A percentile compares a stretch with the other conserved stretches of the same genome.
phyloP scores from a whole-genome alignment of 2,888 invertebrate species.

The Altica lythri region DNA sequence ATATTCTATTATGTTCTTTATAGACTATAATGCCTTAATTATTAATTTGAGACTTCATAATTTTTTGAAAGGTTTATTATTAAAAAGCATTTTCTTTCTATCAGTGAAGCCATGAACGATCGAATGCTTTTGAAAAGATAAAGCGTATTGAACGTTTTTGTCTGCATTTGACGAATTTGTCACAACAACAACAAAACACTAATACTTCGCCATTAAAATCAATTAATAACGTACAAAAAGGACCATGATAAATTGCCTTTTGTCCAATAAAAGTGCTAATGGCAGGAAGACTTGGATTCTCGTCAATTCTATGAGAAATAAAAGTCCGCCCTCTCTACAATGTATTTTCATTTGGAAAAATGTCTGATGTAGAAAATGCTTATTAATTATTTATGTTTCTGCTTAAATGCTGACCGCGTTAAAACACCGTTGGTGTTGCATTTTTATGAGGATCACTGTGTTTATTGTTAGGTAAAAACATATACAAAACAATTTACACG shows the following conservation, averaged over 20 bases:
- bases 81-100: too few species aligned
- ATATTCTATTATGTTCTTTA: too few species aligned
- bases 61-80: too few species aligned
- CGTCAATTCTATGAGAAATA: slow-evolving; percentile 10
- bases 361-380: slow-evolving; percentile 4
- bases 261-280: slow-evolving; percentile 47
- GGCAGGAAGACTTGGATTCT: slow-evolving; percentile 34
- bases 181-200: slow-evolving; percentile 27
- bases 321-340: slow-evolving; percentile 15
- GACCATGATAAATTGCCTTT: slow-evolving; percentile 40
- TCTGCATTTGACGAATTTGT: slow-evolving; percentile 28
- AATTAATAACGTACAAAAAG: slow-evolving; percentile 38
- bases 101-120: too few species aligned
- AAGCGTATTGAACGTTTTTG: too few species aligned
- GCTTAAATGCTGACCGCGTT: not conserved
- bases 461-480: too few species aligned
- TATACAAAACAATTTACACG: too few species aligned
- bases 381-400: slow-evolving; percentile 20
- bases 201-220: too few species aligned
- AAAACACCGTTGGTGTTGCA: not conserved
- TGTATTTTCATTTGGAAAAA: slow-evolving; percentile 22
- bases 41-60: too few species aligned
- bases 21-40: too few species aligned
- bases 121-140: too few species aligned
- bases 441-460: slow-evolving; percentile 4